phyloP scores from a whole-genome alignment of 2,888 invertebrate species.

The Folsomia candida region DNA sequence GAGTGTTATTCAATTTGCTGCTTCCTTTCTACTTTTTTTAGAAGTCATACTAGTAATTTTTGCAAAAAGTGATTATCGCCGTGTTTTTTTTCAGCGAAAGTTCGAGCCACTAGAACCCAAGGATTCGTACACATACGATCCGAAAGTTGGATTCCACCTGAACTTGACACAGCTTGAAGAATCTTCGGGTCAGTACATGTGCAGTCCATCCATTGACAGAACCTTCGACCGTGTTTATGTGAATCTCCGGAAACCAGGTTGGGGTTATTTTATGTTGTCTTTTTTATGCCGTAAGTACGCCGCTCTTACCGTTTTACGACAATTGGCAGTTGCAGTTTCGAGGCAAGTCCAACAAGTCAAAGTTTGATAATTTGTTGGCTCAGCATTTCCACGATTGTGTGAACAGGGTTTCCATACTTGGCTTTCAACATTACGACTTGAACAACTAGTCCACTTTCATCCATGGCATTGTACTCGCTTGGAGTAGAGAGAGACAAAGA shows the following conservation, averaged over 20 bases:
- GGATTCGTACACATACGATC: background rate
- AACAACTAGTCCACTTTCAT: too few species aligned
- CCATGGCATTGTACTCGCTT: too few species aligned
- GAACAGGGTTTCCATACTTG: background rate
- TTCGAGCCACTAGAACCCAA: background rate
- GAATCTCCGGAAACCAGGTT: slow-evolving; percentile 1
- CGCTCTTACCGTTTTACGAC: background rate
- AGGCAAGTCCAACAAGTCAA: background rate
- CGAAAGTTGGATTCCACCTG: background rate
- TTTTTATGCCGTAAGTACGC: background rate
- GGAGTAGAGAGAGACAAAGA: too few species aligned
- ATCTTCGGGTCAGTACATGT: background rate
- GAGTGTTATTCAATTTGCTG: too few species aligned
- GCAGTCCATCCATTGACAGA: background rate
- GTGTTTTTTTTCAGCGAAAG: slow-evolving; percentile 3
- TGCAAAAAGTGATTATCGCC: background rate
- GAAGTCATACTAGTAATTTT: background rate
- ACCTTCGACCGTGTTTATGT: slow-evolving; percentile 6
- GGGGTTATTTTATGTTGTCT: background rate
- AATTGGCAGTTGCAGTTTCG: background rate
- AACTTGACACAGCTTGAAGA: background rate
- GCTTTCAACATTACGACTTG: background rate
- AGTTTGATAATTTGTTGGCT: background rate
- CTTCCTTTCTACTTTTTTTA: background rate
- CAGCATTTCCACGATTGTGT: background rate